phyloP scores from a whole-genome alignment of 2,113 vertebrate genomes.

The Paramormyrops kingsleyae region DNA sequence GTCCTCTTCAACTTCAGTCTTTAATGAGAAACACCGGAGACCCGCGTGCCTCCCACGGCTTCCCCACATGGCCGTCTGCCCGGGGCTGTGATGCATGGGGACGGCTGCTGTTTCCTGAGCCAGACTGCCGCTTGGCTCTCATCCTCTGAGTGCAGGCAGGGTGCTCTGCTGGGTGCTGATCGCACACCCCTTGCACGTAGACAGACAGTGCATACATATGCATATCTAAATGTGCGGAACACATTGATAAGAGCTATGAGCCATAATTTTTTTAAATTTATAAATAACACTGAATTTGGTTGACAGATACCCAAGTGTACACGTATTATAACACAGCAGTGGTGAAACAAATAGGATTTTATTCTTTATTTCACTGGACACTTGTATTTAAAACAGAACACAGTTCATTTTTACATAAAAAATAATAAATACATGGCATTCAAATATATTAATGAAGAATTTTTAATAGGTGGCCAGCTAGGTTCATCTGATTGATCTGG shows the following conservation, averaged over 20 bases:
- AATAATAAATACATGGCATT: background rate
- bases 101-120: background rate
- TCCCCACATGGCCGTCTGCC: constrained; percentile 2
- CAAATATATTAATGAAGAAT: background rate
- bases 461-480: background rate
- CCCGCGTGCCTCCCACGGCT: background rate
- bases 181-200: background rate
- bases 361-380: background rate
- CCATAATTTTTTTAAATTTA: background rate
- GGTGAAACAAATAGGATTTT: background rate
- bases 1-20: background rate
- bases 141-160: background rate
- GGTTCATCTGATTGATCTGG: background rate
- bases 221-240: background rate
- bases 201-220: background rate
- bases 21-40: background rate
- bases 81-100: background rate
- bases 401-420: background rate
- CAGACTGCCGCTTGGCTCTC: background rate
- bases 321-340: background rate
- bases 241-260: background rate
- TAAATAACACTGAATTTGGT: background rate
- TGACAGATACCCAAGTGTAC: background rate
- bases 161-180: background rate
- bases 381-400: background rate